Evolutionary conservation across 2,888 invertebrate genomes (phyloP).

Genomic region (Hirtodrosophila alboralis): DNA sequence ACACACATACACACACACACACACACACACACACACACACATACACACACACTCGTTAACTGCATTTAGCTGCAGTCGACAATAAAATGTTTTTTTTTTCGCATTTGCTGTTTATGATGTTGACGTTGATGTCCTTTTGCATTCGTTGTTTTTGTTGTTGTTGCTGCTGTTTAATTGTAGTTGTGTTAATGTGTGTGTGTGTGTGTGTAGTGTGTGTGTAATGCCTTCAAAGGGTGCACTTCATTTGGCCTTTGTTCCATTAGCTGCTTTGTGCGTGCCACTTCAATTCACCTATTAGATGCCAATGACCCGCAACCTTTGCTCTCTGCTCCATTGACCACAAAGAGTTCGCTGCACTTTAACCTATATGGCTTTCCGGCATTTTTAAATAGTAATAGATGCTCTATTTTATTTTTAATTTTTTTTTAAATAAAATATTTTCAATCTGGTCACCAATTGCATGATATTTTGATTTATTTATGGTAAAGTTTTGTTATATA

Average conservation of each 20-base stretch:
- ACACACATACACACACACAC: not conserved
- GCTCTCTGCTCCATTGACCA: not conserved
- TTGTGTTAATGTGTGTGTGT: not conserved
- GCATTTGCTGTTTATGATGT: conserved; percentile 21
- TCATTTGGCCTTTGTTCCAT: conserved; percentile 16
- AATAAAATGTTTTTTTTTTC: conserved; percentile 11
- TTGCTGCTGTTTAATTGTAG: conserved; percentile 3
- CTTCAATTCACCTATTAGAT: conserved; percentile 6
- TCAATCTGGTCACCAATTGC: no score
- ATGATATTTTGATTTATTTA: no score
- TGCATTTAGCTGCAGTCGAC: conserved; percentile 11
- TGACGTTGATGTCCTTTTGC: conserved; percentile 26
- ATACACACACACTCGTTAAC: conserved; percentile 8
- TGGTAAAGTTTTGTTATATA: no score
- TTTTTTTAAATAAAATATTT: no score
- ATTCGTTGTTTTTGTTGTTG: conserved; percentile 22
- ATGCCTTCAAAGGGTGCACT: not conserved
- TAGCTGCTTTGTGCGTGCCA: conserved; percentile 15
- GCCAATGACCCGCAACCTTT: conserved; percentile 3
- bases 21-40: conserved; percentile 7
- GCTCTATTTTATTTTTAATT: no score
- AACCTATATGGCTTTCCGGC: no score
- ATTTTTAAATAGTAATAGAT: no score
- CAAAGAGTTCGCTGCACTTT: conserved; percentile 5
- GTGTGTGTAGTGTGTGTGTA: no score